Evolutionary conservation across 2,797 vertebrate species (phyloP), one percentile per base, ranked within the genome.

Genomic region (Acipenser ruthenus): DNA sequence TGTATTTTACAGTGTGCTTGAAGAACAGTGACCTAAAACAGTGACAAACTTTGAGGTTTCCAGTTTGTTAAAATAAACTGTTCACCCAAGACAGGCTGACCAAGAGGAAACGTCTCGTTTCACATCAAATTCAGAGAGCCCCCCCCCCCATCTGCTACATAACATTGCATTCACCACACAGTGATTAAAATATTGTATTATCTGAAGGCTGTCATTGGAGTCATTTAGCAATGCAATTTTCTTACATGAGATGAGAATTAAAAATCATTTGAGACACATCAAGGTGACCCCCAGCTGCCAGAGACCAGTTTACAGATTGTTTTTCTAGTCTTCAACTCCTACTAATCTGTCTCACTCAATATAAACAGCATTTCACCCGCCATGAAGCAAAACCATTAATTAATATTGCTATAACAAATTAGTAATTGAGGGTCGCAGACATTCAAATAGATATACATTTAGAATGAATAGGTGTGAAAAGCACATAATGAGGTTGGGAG

Each of bases 331-430:
- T 84, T 81, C 69, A 76, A 78, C 77, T 86, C 80, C 77, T 80
- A 79, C 83, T 87, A 87, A 92, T 88, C 84, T 86, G 73, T 89
- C 82, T 89, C 70, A 23, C 70, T 78, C 86, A 80, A 82, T 82
- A 86, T 89, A 89, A 89, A 86, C 86, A 83, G 64, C 13, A 18
- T 74, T 77, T 79, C 72, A 76, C 70, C 69, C 67, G 79, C 83
- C 82, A 74, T 84, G 83, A 87, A 87, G 84, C 82, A 82, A 79
- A 83, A 81, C 77, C 82, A 84, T 87, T 94, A 89, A 92, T 94
- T 93, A 94, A 92, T 91, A 88, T 83, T 90, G 82, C 87, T 85
- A 79, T 87, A 87, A 86, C 84, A 89, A 91, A 91, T 92, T 89
- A 91, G 80, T 76, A 71, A 83, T 79, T 81, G 79, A 80, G 70